A percentile compares a stretch with the other conserved stretches of the same genome.
Conservation (phyloP, 2,113 vertebrate species). For the Chloropsis cyanopogon region DNA sequence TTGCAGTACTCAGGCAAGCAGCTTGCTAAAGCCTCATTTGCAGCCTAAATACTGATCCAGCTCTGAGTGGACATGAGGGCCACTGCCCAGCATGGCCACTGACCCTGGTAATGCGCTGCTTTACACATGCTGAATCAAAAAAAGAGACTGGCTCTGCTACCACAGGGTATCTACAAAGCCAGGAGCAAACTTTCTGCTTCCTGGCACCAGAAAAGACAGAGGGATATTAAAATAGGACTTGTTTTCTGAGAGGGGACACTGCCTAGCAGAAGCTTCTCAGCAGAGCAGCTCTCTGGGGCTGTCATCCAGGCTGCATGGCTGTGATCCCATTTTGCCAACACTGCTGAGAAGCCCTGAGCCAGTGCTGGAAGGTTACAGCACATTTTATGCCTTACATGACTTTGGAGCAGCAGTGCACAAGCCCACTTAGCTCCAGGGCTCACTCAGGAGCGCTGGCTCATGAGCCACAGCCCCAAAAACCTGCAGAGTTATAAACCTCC, state of each 20-base stretch:
- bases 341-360: not conserved
- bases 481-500: not conserved
- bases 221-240: not conserved
- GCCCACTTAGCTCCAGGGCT: not conserved
- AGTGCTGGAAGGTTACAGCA: not conserved
- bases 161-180: not conserved
- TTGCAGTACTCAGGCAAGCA: not conserved
- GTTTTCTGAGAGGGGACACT: not conserved
- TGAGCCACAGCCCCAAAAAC: not conserved
- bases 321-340: not conserved
- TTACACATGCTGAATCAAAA: not conserved
- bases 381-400: not conserved
- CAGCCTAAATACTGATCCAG: not conserved
- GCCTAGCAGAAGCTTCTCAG: not conserved
- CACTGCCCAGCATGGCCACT: not conserved
- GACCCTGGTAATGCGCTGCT: not conserved
- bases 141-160: not conserved
- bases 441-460: not conserved
- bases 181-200: not conserved
- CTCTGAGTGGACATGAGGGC: not conserved
- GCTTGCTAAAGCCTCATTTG: not conserved
- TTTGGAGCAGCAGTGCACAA: not conserved
- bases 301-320: not conserved
- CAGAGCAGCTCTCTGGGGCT: not conserved
- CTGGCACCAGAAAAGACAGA: not conserved